These are phyloP conservation scores for Spodoptera frugiperda DNA, from an alignment of 1,140 invertebrate species.

Conservation along the genomic window DNA sequence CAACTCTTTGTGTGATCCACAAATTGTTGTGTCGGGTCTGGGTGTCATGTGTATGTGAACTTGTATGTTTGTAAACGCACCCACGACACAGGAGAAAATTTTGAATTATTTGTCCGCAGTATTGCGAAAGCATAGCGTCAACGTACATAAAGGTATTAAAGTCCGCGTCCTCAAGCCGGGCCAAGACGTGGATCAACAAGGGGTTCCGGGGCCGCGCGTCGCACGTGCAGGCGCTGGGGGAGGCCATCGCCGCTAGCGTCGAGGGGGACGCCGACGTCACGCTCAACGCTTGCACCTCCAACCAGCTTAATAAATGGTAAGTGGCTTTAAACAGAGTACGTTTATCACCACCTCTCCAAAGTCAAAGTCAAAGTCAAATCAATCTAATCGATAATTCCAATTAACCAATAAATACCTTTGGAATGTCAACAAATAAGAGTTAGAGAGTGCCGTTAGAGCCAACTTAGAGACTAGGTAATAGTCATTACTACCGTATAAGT, in stretches of 20 bases:
- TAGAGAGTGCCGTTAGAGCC: no score
- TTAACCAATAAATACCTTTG: no score
- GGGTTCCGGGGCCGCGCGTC: conserved; percentile 85
- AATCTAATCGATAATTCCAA: not conserved
- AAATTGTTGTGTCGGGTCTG: no score
- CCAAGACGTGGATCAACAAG: conserved; percentile 82
- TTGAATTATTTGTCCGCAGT: conserved; percentile 79
- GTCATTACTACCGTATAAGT: no score
- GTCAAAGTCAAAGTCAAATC: not conserved
- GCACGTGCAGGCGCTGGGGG: conserved; percentile 84
- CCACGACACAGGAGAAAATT: no score
- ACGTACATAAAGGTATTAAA: conserved; percentile 87
- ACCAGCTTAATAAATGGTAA: conserved; percentile 69
- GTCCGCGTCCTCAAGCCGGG: conserved; percentile 67
- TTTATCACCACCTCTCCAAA: no score
- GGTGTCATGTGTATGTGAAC: no score
- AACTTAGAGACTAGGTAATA: no score
- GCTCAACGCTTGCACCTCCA: conserved; percentile 61
- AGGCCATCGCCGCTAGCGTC: conserved; percentile 79
- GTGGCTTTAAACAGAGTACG: not conserved
- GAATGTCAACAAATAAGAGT: no score
- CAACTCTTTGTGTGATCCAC: no score
- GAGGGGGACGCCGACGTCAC: conserved; percentile 65
- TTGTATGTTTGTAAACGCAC: no score
- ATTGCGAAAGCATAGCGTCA: conserved; percentile 87